phyloP scores from a whole-genome alignment of 2,797 vertebrate species.

The Sebastes kiyomatsui region DNA sequence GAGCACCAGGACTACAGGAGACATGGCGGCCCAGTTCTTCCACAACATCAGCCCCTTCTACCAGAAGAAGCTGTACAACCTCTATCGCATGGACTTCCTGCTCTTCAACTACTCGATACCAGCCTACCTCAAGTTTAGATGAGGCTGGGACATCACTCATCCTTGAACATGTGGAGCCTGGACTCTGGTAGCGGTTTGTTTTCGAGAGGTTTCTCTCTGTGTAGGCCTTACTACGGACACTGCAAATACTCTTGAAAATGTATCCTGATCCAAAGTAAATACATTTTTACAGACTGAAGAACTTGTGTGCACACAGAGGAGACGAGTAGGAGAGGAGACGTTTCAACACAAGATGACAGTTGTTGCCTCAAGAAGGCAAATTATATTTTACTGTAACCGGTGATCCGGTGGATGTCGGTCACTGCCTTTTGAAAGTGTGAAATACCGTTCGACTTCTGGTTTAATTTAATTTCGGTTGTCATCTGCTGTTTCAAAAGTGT shows the following conservation, averaged over 20 bases:
- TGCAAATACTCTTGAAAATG: not conserved
- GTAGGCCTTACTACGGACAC: not conserved
- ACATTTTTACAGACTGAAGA: not conserved
- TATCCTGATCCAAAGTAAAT: not conserved
- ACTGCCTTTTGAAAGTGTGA: constrained; percentile 55
- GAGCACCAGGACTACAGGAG: constrained; percentile 82
- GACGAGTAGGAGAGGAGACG: constrained; percentile 1
- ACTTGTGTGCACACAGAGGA: not conserved
- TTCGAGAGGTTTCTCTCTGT: not conserved
- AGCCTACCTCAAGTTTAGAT: constrained; percentile 87
- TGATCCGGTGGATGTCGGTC: constrained; percentile 22
- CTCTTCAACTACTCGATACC: constrained; percentile 94
- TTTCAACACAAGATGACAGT: not conserved
- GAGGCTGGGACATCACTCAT: constrained; percentile 51
- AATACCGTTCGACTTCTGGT: constrained; percentile 17
- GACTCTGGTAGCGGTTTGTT: not conserved
- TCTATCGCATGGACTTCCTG: constrained; percentile 94
- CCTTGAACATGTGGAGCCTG: not conserved
- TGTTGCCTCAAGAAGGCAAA: not conserved
- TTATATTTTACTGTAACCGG: constrained; percentile 32
- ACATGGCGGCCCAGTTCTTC: constrained; percentile 88
- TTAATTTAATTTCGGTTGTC: constrained; percentile 5
- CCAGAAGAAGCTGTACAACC: constrained; percentile 91
- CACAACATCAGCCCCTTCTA: constrained; percentile 90
- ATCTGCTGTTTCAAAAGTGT: constrained; percentile 49